A percentile compares a stretch with the other conserved stretches of the same genome.
Evolutionary conservation across 2,888 invertebrate genomes (phyloP).

Genomic region (Anoncus sp.): DNA sequence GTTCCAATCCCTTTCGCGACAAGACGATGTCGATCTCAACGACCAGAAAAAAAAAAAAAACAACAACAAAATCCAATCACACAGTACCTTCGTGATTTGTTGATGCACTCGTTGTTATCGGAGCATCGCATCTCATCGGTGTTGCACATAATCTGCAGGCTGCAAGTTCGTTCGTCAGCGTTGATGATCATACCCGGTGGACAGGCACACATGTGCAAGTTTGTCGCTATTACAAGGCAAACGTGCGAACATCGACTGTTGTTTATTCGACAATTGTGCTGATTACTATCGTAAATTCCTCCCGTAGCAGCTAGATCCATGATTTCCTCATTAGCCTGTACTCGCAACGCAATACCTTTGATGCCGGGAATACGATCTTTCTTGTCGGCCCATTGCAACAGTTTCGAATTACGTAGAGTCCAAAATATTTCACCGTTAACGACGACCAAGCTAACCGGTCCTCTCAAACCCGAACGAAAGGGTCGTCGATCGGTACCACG

Average conservation of each 20-base stretch:
- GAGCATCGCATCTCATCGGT: slow-evolving; percentile 83
- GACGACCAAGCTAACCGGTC: slow-evolving; percentile 86
- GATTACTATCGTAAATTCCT: slow-evolving; percentile 75
- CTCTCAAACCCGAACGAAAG: slow-evolving; percentile 78
- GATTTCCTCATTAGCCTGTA: slow-evolving; percentile 76
- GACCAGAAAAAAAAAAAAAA: no score
- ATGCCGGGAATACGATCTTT: slow-evolving; percentile 78
- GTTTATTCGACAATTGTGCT: slow-evolving; percentile 86
- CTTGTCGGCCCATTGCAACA: slow-evolving; percentile 87
- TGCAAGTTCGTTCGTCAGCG: slow-evolving; percentile 85
- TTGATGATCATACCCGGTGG: slow-evolving; percentile 87
- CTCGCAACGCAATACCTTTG: slow-evolving; percentile 81
- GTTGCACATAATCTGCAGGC: slow-evolving; percentile 79
- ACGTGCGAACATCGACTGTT: slow-evolving; percentile 90
- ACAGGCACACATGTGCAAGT: slow-evolving; percentile 85
- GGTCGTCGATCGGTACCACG: slow-evolving; percentile 84
- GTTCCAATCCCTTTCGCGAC: no score
- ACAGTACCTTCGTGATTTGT: slow-evolving; percentile 70
- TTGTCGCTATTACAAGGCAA: slow-evolving; percentile 85
- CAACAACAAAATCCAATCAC: no score
- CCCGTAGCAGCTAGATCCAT: slow-evolving; percentile 84
- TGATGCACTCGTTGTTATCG: slow-evolving; percentile 83
- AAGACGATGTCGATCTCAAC: no score
- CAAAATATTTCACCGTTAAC: slow-evolving; percentile 89
- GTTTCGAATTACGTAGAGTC: slow-evolving; percentile 85